A percentile compares a stretch with the other conserved stretches of the same genome.
phyloP scores from a whole-genome alignment of 2,113 vertebrate genomes.

The Lepidothrix coronata region DNA sequence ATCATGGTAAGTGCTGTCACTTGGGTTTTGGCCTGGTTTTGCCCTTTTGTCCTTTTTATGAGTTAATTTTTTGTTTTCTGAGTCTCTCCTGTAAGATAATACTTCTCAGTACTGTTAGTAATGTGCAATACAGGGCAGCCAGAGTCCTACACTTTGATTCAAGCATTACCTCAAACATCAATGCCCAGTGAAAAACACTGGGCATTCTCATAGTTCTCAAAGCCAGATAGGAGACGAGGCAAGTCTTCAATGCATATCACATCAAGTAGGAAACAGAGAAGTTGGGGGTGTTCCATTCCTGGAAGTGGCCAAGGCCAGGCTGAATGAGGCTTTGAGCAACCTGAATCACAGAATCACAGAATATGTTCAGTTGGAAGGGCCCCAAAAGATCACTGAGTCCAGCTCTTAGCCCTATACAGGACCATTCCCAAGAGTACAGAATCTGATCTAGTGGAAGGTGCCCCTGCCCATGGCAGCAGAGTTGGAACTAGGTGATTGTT shows the following conservation, averaged over 20 bases:
- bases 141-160: neutral
- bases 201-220: neutral
- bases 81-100: neutral
- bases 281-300: neutral
- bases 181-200: neutral
- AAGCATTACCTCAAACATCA: neutral
- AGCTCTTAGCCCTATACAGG: neutral
- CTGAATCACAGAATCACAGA: neutral
- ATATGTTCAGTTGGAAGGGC: neutral
- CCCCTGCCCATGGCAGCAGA: neutral
- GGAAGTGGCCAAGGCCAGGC: neutral
- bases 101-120: neutral
- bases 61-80: neutral
- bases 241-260: rapidly evolving
- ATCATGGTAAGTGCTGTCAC: neutral
- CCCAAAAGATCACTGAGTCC: neutral
- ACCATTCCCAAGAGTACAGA: neutral
- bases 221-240: neutral
- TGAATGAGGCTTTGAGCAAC: neutral
- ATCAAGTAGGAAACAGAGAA: neutral
- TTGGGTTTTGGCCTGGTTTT: neutral
- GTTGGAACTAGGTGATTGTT: neutral
- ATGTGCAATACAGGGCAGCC: neutral
- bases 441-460: neutral
- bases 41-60: neutral